A percentile compares a stretch with the other conserved stretches of the same genome.
phyloP scores from a whole-genome alignment of 2,888 invertebrate species.

The Dolichomitus sp. region DNA sequence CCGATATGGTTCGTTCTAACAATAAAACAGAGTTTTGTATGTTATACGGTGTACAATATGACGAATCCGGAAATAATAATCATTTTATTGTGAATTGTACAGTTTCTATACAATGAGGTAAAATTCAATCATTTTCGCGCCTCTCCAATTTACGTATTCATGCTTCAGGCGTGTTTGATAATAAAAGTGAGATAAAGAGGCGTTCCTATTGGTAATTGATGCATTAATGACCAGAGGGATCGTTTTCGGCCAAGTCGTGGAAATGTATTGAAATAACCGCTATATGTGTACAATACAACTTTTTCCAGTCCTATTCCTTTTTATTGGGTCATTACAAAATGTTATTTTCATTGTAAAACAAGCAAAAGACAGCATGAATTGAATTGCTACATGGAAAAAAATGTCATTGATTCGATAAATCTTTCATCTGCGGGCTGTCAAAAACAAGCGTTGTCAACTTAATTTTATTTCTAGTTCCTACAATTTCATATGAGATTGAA shows the following conservation, averaged over 20 bases:
- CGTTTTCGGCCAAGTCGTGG: not conserved
- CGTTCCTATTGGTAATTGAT: not conserved
- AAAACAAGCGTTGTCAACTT: too few species aligned
- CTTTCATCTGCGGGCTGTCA: too few species aligned
- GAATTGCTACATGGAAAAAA: too few species aligned
- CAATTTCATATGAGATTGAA: too few species aligned
- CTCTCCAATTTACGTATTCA: not conserved
- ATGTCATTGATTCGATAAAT: too few species aligned
- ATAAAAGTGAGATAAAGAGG: constrained; percentile 4
- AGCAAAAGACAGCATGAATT: not conserved
- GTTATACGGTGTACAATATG: not conserved
- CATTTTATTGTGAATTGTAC: constrained; percentile 6
- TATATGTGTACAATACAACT: not conserved
- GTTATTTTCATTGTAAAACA: not conserved
- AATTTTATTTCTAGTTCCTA: too few species aligned
- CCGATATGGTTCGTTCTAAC: constrained; percentile 42
- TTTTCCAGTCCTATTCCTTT: not conserved
- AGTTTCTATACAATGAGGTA: not conserved
- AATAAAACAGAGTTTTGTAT: constrained; percentile 42
- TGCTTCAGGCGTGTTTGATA: not conserved
- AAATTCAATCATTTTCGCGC: not conserved
- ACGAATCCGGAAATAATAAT: not conserved
- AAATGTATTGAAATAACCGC: not conserved
- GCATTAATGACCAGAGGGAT: too few species aligned
- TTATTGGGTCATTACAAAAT: not conserved